A percentile compares a stretch with the other conserved stretches of the same genome.
Evolutionary conservation across 2,888 invertebrate species (phyloP).

Genomic region (Cataglyphis rosenhaueri): DNA sequence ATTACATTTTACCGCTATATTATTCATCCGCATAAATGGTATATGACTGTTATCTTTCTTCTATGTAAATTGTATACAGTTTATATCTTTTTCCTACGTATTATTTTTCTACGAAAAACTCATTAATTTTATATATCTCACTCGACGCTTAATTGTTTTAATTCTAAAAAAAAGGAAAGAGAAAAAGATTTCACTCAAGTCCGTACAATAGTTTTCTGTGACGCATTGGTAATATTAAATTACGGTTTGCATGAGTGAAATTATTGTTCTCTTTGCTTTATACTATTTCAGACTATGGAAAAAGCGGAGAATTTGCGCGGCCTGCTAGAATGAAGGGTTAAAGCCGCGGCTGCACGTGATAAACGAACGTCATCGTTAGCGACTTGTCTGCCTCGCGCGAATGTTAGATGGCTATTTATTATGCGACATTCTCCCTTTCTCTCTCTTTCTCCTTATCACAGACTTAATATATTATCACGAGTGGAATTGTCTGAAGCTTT

Average conservation of each 20-base stretch:
- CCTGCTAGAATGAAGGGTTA: conserved; percentile 31
- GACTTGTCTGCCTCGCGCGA: conserved; percentile 16
- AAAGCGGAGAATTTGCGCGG: conserved; percentile 17
- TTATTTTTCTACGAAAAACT: background rate
- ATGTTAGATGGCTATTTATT: conserved; percentile 44
- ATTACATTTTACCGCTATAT: background rate
- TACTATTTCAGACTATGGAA: conserved; percentile 10
- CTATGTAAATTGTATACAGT: background rate
- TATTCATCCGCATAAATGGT: background rate
- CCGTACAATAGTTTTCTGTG: background rate
- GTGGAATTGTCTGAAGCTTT: conserved; percentile 34
- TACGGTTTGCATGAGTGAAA: conserved; percentile 31
- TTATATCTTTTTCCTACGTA: background rate
- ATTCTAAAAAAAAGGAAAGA: background rate
- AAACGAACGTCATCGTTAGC: conserved; percentile 53
- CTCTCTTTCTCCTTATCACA: conserved; percentile 35
- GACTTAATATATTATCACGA: conserved; percentile 50
- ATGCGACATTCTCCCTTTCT: conserved; percentile 25
- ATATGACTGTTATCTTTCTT: background rate
- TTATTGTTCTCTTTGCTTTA: background rate
- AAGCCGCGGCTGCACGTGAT: conserved; percentile 44
- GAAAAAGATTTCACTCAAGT: background rate
- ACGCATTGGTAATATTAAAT: conserved; percentile 40
- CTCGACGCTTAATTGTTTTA: conserved; percentile 3
- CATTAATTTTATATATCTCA: conserved; percentile 21